These are phyloP conservation scores for Drosophila funebris DNA, from an alignment of 1,140 invertebrate genomes.

Conservation along the genomic window DNA sequence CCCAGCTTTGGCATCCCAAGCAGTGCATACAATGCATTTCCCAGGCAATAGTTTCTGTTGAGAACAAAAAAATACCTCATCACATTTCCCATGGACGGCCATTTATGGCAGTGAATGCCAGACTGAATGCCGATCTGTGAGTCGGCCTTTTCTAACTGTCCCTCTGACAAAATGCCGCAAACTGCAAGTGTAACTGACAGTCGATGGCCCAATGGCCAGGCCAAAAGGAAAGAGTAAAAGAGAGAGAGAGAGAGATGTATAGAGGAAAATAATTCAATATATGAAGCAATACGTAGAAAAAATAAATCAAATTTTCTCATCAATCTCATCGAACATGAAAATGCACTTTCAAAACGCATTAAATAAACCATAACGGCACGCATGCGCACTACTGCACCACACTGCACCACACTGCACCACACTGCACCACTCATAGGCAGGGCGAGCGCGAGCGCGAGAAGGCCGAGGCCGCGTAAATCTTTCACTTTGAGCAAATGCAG, in stretches of 20 bases:
- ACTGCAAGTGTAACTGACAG: conserved; percentile 79
- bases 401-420: background rate
- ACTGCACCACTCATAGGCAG: background rate
- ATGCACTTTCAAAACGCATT: conserved; percentile 83
- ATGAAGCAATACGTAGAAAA: conserved; percentile 56
- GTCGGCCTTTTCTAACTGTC: conserved; percentile 78
- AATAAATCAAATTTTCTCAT: conserved; percentile 84
- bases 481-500: conserved; percentile 81
- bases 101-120: conserved; percentile 73
- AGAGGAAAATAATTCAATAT: conserved; percentile 38
- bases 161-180: conserved; percentile 81
- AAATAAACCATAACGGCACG: conserved; percentile 82
- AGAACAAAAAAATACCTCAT: conserved; percentile 46
- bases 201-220: conserved; percentile 29
- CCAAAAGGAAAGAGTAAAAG: conserved; percentile 3
- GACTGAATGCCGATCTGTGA: conserved; percentile 41
- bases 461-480: conserved; percentile 77
- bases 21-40: conserved; percentile 59
- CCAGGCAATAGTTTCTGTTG: conserved; percentile 39
- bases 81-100: conserved; percentile 70
- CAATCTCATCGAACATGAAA: conserved; percentile 83
- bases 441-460: background rate
- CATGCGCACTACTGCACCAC: conserved; percentile 57
- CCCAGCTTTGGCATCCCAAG: conserved; percentile 43
- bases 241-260: background rate